phyloP scores from a whole-genome alignment of 2,797 vertebrate genomes.

The Acanthiza pusilla region DNA sequence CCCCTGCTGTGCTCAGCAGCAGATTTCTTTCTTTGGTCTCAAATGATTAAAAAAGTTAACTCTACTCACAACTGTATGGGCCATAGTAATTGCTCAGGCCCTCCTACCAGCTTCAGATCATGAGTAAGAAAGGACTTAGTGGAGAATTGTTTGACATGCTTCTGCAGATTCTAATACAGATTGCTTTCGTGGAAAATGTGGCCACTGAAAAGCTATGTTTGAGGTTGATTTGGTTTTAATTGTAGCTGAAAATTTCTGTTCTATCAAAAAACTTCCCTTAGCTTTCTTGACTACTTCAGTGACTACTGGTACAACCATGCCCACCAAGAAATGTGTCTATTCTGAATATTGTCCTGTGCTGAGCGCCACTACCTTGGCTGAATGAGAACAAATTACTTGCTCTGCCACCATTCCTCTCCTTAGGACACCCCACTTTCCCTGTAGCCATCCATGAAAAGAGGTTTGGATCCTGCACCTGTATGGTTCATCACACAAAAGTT shows the following conservation, averaged over 20 bases:
- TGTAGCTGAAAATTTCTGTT: background rate
- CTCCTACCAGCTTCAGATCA: background rate
- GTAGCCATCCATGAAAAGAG: background rate
- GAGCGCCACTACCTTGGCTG: background rate
- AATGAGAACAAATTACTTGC: background rate
- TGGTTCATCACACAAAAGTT: background rate
- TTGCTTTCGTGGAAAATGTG: background rate
- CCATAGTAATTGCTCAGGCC: background rate
- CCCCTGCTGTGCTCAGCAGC: constrained; percentile 15
- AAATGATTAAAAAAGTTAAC: background rate
- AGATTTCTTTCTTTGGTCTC: background rate
- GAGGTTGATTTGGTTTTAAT: background rate
- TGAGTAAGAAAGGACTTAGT: background rate
- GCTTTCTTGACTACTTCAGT: background rate
- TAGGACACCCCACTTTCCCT: background rate
- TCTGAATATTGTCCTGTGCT: background rate
- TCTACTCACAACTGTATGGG: background rate
- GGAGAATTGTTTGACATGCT: background rate
- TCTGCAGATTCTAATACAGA: background rate
- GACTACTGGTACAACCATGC: background rate
- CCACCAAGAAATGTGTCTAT: background rate
- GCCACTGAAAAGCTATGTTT: background rate
- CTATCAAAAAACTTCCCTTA: background rate
- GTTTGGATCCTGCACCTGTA: background rate
- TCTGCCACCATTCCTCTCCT: background rate